Conservation (phyloP, 1,140 invertebrate species). For the Ladona fulva region DNA sequence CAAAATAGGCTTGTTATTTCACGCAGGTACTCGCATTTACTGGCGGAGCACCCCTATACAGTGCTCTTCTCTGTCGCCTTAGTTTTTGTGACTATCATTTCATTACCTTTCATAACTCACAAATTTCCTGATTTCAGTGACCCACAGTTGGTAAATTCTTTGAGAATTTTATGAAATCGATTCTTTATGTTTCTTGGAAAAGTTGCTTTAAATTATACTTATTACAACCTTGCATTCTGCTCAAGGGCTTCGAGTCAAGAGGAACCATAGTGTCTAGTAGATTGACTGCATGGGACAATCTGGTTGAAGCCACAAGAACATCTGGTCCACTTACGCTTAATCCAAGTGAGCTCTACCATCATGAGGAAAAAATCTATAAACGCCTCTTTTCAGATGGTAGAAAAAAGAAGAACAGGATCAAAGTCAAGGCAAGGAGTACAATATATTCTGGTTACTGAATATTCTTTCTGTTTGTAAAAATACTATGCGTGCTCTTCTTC, state of each 20-base stretch:
- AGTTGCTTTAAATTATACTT: conserved; percentile 17
- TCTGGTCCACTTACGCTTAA: conserved; percentile 60
- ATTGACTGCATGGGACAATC: conserved; percentile 72
- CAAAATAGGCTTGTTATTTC: too few relatives aligned
- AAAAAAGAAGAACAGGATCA: neutral
- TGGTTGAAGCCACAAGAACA: conserved; percentile 60
- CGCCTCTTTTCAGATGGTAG: neutral
- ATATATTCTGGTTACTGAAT: too few relatives aligned
- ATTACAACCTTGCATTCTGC: conserved; percentile 16
- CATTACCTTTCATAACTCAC: conserved; percentile 57
- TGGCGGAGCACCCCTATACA: conserved; percentile 65
- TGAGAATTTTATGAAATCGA: neutral
- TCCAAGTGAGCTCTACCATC: conserved; percentile 47
- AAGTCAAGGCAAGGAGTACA: neutral
- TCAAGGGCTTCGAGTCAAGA: conserved; percentile 78
- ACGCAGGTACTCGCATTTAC: conserved; percentile 46
- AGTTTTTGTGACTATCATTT: conserved; percentile 56
- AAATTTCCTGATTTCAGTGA: conserved; percentile 67
- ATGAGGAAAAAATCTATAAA: neutral
- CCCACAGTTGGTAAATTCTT: conserved; percentile 52
- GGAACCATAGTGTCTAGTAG: conserved; percentile 69
- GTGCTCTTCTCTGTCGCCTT: conserved; percentile 57
- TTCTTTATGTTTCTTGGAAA: neutral
- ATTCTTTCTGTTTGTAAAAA: too few relatives aligned
- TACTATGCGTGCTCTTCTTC: too few relatives aligned